A percentile compares a stretch with the other conserved stretches of the same genome.
Conservation (phyloP, 2,113 vertebrate species). For the Nyctibius bracteatus region DNA sequence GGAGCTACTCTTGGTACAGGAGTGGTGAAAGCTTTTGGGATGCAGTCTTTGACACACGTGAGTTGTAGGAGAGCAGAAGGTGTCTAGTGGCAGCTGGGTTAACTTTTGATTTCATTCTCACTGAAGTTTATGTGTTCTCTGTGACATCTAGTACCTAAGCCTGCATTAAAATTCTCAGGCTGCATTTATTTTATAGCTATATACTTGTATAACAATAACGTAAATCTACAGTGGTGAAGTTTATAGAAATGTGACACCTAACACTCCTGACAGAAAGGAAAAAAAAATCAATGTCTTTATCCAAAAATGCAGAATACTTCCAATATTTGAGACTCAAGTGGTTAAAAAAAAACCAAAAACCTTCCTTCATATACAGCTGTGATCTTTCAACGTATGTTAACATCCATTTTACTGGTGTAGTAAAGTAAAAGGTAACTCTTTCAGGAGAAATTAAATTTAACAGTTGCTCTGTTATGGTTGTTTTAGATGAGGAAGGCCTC, state of each 20-base stretch:
- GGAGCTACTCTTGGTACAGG: not conserved
- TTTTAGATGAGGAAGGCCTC: conserved; percentile 11
- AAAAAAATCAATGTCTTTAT: not conserved
- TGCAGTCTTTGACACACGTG: not conserved
- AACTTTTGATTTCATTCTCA: not conserved
- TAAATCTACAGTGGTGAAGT: not conserved
- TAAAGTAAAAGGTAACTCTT: conserved; percentile 53
- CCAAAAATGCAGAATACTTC: not conserved
- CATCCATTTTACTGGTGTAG: not conserved
- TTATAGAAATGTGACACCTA: not conserved
- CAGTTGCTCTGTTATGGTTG: conserved; percentile 10
- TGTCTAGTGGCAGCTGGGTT: not conserved
- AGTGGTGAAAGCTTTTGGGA: not conserved
- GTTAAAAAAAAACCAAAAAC: not conserved
- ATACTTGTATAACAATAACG: not conserved
- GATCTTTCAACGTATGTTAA: not conserved
- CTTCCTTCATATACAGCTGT: not conserved
- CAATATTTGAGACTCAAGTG: not conserved
- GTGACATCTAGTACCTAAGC: not conserved
- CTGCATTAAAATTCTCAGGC: not conserved
- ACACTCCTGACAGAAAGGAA: not conserved
- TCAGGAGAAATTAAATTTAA: conserved; percentile 44
- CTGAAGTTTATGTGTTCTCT: not conserved
- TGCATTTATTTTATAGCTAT: not conserved
- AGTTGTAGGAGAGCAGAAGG: not conserved